Conservation (phyloP, 1,140 invertebrate genomes). For the Procambarus virginalis region DNA sequence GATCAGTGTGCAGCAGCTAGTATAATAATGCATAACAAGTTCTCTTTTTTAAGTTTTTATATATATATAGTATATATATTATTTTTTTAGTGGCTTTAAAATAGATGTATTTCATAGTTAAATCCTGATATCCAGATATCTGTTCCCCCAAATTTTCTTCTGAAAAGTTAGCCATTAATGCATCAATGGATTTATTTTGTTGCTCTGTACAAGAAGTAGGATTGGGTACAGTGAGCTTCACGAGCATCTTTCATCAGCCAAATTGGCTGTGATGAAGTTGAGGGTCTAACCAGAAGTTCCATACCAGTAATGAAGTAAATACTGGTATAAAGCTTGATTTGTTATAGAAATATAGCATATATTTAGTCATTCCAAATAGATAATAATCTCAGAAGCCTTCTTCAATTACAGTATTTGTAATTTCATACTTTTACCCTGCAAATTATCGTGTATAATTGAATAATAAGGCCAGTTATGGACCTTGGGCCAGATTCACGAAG, state of each 20-base stretch:
- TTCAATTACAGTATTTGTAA: neutral
- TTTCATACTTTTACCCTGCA: neutral
- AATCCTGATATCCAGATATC: neutral
- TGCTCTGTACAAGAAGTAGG: neutral
- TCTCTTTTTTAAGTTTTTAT: neutral
- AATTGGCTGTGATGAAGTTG: neutral
- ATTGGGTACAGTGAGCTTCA: neutral
- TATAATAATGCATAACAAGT: neutral
- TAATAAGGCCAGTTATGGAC: neutral
- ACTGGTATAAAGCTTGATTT: neutral
- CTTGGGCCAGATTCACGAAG: too few species aligned
- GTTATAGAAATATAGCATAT: neutral
- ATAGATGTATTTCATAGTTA: neutral
- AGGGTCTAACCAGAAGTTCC: neutral
- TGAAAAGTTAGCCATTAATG: conserved; percentile 1
- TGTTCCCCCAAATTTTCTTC: neutral
- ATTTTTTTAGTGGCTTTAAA: conserved; percentile 1
- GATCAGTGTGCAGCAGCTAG: neutral
- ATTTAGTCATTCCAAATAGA: neutral
- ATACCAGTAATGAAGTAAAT: neutral
- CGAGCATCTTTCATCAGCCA: neutral
- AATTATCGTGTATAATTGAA: neutral
- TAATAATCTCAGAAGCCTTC: neutral
- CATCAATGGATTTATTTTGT: neutral
- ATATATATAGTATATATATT: neutral